Conservation (phyloP, 2,797 vertebrate species). For the Smutsia gigantea region DNA sequence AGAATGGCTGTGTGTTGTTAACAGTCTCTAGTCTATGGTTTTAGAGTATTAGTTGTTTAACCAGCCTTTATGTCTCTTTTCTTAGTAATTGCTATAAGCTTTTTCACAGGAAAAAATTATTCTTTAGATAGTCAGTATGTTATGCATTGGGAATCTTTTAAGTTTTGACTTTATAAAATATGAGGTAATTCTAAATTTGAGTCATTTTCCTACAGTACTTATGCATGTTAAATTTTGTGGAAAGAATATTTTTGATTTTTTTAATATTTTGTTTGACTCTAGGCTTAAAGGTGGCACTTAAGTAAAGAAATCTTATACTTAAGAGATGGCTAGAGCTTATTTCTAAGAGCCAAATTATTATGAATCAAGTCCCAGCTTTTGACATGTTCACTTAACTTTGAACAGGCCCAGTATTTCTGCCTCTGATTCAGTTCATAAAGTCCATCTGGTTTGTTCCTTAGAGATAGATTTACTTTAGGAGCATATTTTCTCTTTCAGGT, state of each 20-base stretch:
- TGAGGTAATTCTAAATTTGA: neutral
- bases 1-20: neutral
- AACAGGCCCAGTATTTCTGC: neutral
- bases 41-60: neutral
- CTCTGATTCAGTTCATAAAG: neutral
- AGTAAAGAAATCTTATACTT: neutral
- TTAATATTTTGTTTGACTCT: neutral
- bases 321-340: neutral
- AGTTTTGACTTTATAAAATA: constrained; percentile 14
- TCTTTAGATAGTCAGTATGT: neutral
- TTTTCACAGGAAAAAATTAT: neutral
- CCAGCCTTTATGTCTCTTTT: neutral
- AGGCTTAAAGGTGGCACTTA: neutral
- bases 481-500: neutral
- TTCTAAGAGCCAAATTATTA: neutral
- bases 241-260: neutral
- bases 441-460: neutral
- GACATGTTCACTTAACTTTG: neutral
- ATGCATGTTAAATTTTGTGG: neutral
- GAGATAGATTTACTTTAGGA: neutral
- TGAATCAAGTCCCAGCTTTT: neutral
- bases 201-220: neutral
- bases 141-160: neutral
- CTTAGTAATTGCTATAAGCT: neutral
- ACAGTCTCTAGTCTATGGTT: neutral